These are phyloP conservation scores for Batillaria attramentaria DNA, from an alignment of 1,140 invertebrate genomes.

Conservation along the genomic window DNA sequence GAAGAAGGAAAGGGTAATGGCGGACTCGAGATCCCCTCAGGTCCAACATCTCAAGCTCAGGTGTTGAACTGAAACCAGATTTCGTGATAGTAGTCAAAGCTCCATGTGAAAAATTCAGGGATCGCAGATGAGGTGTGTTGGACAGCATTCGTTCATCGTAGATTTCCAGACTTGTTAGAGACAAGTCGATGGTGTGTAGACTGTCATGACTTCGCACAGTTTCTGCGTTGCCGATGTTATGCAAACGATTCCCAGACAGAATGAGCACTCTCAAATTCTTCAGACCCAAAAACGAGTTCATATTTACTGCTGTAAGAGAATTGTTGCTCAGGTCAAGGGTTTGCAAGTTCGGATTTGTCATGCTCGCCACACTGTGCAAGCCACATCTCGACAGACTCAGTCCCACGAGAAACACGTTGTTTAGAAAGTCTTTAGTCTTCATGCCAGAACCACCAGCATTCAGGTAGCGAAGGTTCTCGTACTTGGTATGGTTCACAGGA, in stretches of 20 bases:
- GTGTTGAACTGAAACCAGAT: background rate
- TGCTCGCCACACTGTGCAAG: background rate
- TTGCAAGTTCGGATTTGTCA: background rate
- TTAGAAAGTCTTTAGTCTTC: background rate
- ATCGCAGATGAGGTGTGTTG: background rate
- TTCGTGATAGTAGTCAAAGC: background rate
- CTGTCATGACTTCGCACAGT: background rate
- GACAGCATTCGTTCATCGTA: background rate
- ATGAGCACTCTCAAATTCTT: background rate
- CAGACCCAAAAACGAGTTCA: background rate
- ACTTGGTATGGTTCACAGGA: background rate
- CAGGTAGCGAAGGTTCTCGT: background rate
- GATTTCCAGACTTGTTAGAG: background rate
- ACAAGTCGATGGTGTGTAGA: background rate
- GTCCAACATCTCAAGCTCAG: background rate
- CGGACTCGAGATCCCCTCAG: background rate
- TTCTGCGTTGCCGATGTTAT: no score
- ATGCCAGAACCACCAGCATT: slow-evolving; percentile 14
- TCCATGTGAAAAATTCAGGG: background rate
- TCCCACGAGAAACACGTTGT: background rate
- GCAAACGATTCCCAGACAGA: background rate
- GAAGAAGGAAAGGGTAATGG: background rate
- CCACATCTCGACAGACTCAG: background rate
- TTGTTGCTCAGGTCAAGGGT: background rate
- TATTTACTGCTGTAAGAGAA: background rate